A percentile compares a stretch with the other conserved stretches of the same genome.
phyloP scores from a whole-genome alignment of 1,140 invertebrate species.

The Lamellibrachia luymesi region DNA sequence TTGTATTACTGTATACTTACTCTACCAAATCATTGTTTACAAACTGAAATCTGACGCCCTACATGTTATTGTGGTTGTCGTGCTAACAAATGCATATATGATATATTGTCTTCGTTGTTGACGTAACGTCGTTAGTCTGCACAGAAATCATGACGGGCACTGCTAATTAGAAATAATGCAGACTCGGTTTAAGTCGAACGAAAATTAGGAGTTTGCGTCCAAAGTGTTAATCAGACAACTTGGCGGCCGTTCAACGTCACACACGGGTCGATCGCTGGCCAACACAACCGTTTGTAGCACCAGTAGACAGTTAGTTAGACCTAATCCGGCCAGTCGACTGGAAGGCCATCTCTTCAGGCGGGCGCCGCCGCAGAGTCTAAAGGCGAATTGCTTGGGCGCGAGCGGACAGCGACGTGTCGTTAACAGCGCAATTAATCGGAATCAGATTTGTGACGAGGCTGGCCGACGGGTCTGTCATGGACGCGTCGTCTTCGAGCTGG shows the following conservation, averaged over 20 bases:
- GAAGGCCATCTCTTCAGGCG: neutral
- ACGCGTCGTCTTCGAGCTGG: neutral
- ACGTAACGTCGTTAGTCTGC: neutral
- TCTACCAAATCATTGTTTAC: neutral
- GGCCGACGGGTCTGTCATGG: neutral
- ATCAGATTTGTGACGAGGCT: neutral
- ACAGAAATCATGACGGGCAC: neutral
- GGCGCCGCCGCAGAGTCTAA: neutral
- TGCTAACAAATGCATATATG: neutral
- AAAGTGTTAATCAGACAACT: constrained; percentile 1
- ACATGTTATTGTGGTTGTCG: neutral
- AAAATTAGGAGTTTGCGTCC: neutral
- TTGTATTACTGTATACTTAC: no score
- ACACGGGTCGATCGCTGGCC: no score
- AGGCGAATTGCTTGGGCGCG: neutral
- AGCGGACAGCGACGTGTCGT: neutral
- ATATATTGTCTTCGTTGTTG: neutral
- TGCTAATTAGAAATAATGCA: neutral
- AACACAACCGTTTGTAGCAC: neutral
- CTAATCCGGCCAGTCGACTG: neutral
- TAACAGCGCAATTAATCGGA: neutral
- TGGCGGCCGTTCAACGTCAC: neutral
- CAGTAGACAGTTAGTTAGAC: neutral
- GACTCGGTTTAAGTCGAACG: neutral
- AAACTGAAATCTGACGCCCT: neutral